These are phyloP conservation scores for Phoebastria nigripes DNA, from an alignment of 2,797 vertebrate genomes.

Conservation along the genomic window DNA sequence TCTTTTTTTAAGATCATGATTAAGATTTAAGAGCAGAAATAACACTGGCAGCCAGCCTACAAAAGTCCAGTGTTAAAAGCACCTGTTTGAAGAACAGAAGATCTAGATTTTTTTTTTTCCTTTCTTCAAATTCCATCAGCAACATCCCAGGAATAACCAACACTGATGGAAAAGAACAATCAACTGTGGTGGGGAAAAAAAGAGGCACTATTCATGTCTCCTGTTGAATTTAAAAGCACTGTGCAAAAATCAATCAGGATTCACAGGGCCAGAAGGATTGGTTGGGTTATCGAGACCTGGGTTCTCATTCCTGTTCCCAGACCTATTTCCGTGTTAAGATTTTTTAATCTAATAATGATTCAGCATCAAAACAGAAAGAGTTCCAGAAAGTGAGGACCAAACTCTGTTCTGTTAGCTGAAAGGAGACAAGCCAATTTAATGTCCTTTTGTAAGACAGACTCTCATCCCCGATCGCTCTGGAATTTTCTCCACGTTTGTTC, in stretches of 20 bases:
- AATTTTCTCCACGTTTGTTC: background rate
- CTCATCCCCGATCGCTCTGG: background rate
- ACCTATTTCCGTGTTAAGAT: background rate
- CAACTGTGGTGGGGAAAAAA: rapidly evolving
- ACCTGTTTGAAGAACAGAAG: background rate
- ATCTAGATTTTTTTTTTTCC: background rate
- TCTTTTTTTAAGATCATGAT: background rate
- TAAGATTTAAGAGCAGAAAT: background rate
- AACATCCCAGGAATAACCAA: background rate
- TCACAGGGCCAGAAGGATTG: background rate
- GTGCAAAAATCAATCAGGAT: background rate
- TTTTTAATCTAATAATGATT: background rate
- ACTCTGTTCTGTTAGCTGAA: background rate
- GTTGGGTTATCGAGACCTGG: background rate
- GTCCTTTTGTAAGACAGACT: background rate
- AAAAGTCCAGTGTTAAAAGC: background rate
- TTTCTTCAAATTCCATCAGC: background rate
- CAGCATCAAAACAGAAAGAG: background rate
- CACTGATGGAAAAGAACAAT: background rate
- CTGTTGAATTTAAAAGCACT: background rate
- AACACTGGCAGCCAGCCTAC: background rate
- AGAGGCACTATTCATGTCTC: background rate
- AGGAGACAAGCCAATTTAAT: background rate
- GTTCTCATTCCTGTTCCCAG: background rate
- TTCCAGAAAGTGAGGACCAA: background rate